phyloP scores from a whole-genome alignment of 53 echinoderm and acorn worm species.

The Apostichopus leukothele region DNA sequence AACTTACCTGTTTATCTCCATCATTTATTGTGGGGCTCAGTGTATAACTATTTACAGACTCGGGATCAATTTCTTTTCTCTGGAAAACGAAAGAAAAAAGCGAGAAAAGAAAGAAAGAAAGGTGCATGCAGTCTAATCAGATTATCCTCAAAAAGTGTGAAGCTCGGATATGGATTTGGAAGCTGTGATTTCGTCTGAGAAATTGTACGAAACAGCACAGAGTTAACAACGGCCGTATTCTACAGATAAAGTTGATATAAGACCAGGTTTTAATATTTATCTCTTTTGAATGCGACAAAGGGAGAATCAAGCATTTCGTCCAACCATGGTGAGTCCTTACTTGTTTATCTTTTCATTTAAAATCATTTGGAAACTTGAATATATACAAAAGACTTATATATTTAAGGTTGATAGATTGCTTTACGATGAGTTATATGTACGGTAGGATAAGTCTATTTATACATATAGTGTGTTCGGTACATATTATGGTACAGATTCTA shows the following conservation, averaged over 20 bases:
- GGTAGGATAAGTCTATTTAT: no score
- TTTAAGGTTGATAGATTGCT: no score
- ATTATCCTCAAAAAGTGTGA: conserved; percentile 14
- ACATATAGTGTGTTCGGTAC: no score
- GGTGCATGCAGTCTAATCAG: conserved; percentile 11
- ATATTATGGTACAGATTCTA: no score
- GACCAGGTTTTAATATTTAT: neutral
- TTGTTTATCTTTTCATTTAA: no score
- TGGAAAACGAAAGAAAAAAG: neutral
- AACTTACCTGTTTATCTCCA: no score
- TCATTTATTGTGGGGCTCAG: no score
- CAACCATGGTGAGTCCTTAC: neutral
- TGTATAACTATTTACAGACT: neutral
- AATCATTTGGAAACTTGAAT: no score
- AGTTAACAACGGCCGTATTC: neutral
- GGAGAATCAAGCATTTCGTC: neutral
- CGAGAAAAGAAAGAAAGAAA: no score
- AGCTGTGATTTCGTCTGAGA: neutral
- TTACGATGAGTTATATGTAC: no score
- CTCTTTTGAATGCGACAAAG: neutral
- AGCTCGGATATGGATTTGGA: conserved; percentile 18
- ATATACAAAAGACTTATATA: no score
- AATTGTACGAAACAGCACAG: conserved; percentile 7
- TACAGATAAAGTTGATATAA: neutral
- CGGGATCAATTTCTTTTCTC: neutral